Conservation (phyloP, 1,140 invertebrate genomes). For the Prorops nasuta region DNA sequence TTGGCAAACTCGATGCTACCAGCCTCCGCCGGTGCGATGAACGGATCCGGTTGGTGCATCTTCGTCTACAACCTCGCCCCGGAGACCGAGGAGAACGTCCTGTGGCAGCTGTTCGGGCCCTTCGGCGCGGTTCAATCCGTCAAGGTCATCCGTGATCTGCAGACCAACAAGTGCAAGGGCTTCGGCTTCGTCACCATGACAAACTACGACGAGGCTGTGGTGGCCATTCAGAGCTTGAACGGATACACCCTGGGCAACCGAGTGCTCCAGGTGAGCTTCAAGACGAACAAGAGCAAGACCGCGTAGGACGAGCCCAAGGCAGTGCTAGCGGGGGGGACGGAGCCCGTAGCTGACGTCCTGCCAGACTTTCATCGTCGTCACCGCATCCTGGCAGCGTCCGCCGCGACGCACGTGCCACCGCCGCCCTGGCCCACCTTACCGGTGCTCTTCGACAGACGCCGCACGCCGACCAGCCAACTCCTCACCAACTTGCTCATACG, state of each 20-base stretch:
- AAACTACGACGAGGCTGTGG: slow-evolving; percentile 97
- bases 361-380: slow-evolving; percentile 11
- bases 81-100: slow-evolving; percentile 96
- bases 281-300: slow-evolving; percentile 90
- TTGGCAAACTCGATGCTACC: slow-evolving; percentile 85
- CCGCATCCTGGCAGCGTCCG: slow-evolving; percentile 3
- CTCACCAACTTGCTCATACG: not conserved
- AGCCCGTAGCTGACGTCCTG: slow-evolving; percentile 1
- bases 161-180: slow-evolving; percentile 99
- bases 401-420: slow-evolving; percentile 18
- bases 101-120: slow-evolving; percentile 98
- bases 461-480: not conserved
- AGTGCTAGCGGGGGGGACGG: slow-evolving; percentile 14
- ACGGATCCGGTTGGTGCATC: slow-evolving; percentile 93
- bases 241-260: slow-evolving; percentile 96
- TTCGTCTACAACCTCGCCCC: slow-evolving; percentile 98
- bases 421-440: not conserved
- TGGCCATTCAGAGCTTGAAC: slow-evolving; percentile 96
- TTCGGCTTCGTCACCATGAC: slow-evolving; percentile 99
- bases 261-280: slow-evolving; percentile 98
- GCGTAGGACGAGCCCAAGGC: slow-evolving; percentile 63
- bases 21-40: slow-evolving; percentile 76
- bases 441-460: slow-evolving; percentile 10
- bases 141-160: slow-evolving; percentile 95
- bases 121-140: slow-evolving; percentile 98